Evolutionary conservation across 64 coral and sea anemone genomes (phyloP).

Genomic region (Acropora tenuis): DNA sequence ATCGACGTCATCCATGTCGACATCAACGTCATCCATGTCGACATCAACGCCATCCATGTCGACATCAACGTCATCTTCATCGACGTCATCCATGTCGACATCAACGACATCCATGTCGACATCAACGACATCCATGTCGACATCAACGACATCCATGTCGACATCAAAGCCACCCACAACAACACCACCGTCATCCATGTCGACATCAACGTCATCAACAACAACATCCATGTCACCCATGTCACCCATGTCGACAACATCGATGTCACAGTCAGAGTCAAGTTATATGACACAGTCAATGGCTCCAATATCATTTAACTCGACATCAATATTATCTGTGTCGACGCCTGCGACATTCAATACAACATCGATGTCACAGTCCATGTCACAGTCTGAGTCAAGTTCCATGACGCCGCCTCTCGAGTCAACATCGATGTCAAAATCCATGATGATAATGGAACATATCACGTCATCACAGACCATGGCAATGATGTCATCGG

Average conservation of each 20-base stretch:
- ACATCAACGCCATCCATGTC: not conserved
- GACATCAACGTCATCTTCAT: not conserved
- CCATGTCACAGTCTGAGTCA: no score
- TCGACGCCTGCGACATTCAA: not conserved
- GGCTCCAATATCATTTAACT: not conserved
- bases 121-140: not conserved
- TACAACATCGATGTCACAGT: not conserved
- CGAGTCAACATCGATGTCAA: no score
- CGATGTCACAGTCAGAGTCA: not conserved
- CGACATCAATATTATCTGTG: not conserved
- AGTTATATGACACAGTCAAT: not conserved
- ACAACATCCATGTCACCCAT: not conserved
- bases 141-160: not conserved
- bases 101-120: not conserved
- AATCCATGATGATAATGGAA: no score
- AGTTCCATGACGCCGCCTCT: no score
- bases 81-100: not conserved
- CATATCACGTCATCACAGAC: not conserved
- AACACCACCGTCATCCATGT: not conserved
- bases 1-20: not conserved
- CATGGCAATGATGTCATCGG: not conserved
- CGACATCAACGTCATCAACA: not conserved
- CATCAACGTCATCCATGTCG: not conserved
- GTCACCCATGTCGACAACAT: not conserved
- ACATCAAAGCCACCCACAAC: not conserved